These are phyloP conservation scores for Pachyramphus minor DNA, from an alignment of 2,113 vertebrate species.

Conservation along the genomic window DNA sequence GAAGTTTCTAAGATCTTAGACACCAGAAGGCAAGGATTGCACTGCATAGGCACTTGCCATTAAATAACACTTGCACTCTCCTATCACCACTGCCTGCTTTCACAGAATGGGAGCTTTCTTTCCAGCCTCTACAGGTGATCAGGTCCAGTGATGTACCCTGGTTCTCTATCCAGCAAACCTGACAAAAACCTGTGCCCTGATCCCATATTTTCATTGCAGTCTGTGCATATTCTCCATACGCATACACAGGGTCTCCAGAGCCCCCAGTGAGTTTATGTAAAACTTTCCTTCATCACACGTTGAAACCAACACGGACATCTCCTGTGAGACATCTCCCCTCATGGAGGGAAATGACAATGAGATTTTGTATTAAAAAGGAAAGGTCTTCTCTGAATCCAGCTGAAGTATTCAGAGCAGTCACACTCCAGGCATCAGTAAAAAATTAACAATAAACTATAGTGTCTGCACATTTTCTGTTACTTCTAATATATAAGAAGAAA, in stretches of 20 bases:
- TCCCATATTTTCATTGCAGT: neutral
- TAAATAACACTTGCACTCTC: neutral
- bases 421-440: neutral
- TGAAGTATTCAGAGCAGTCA: neutral
- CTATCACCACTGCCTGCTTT: neutral
- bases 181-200: neutral
- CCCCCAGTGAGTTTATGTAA: neutral
- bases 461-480: neutral
- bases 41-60: neutral
- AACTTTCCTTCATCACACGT: neutral
- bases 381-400: neutral
- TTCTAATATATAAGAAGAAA: neutral
- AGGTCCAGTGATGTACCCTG: neutral
- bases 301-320: neutral
- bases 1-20: neutral
- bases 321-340: neutral
- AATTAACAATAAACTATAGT: neutral
- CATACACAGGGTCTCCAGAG: neutral
- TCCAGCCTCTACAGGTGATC: neutral
- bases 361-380: neutral
- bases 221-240: neutral
- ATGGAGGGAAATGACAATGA: neutral
- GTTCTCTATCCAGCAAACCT: neutral
- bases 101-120: neutral
- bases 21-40: neutral